phyloP scores from a whole-genome alignment of 37 sponge, comb jelly and placozoan species.

The Ianthella basta region DNA sequence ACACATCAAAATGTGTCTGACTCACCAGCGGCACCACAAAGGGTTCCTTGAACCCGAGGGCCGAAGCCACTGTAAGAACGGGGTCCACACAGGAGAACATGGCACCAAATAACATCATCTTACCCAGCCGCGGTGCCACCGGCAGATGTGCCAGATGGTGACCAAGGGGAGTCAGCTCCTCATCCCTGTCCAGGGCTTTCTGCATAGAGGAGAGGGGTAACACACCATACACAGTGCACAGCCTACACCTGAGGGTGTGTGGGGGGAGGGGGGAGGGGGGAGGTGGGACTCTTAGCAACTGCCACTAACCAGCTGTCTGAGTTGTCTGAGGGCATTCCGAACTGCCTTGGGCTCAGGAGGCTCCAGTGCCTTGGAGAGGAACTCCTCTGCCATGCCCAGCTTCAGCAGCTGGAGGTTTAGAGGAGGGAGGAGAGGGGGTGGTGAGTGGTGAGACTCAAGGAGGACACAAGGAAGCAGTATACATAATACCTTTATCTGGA shows the following conservation, averaged over 20 bases:
- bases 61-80: slow-evolving; percentile 71
- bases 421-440: neutral
- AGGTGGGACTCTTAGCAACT: neutral
- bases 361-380: slow-evolving; percentile 75
- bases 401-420: slow-evolving; percentile 46
- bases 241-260: no score
- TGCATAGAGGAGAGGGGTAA: slow-evolving; percentile 20
- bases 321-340: slow-evolving; percentile 38
- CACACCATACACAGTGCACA: neutral
- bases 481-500: slow-evolving; percentile 67
- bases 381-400: slow-evolving; percentile 48
- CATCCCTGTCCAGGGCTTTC: slow-evolving; percentile 70
- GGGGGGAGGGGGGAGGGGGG: no score
- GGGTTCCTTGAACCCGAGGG: slow-evolving; percentile 84
- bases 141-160: slow-evolving; percentile 88
- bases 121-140: slow-evolving; percentile 83
- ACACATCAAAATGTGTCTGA: neutral
- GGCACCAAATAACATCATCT: slow-evolving; percentile 86
- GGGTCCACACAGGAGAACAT: slow-evolving; percentile 85
- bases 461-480: neutral
- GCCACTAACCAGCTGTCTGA: slow-evolving; percentile 61
- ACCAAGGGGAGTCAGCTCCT: slow-evolving; percentile 88
- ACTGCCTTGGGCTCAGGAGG: slow-evolving; percentile 60
- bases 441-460: neutral
- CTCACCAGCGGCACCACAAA: slow-evolving; percentile 79